phyloP scores from a whole-genome alignment of 2,797 vertebrate genomes.

The Tokudaia tokunoshimensis region DNA sequence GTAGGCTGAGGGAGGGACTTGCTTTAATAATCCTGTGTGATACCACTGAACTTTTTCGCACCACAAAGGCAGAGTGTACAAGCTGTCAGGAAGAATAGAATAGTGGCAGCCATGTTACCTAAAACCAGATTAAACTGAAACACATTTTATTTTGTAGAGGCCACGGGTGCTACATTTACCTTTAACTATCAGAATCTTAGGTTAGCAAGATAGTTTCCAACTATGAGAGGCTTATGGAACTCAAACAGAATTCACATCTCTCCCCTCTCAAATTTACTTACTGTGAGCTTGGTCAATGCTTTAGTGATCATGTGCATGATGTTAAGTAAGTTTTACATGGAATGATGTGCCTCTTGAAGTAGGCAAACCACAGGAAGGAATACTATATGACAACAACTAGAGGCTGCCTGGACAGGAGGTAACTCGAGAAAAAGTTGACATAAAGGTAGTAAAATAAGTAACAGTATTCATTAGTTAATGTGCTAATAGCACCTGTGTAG shows the following conservation, averaged over 20 bases:
- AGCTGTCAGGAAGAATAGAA: not conserved
- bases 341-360: not conserved
- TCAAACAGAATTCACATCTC: not conserved
- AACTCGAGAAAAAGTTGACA: conserved; percentile 36
- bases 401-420: not conserved
- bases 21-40: not conserved
- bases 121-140: conserved; percentile 51
- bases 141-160: not conserved
- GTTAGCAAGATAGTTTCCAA: not conserved
- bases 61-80: not conserved
- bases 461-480: not conserved
- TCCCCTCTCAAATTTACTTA: not conserved
- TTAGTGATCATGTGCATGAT: not conserved
- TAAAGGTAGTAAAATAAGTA: not conserved
- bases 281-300: not conserved
- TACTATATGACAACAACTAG: conserved; percentile 21
- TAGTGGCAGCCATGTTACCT: not conserved
- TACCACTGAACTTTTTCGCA: not conserved
- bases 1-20: not conserved
- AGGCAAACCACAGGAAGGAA: not conserved
- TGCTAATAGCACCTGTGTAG: not conserved
- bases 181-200: conserved; percentile 1
- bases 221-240: not conserved
- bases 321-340: not conserved
- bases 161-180: not conserved